These are phyloP conservation scores for Aphodius sticticus DNA, from an alignment of 2,888 invertebrate genomes.

Conservation along the genomic window DNA sequence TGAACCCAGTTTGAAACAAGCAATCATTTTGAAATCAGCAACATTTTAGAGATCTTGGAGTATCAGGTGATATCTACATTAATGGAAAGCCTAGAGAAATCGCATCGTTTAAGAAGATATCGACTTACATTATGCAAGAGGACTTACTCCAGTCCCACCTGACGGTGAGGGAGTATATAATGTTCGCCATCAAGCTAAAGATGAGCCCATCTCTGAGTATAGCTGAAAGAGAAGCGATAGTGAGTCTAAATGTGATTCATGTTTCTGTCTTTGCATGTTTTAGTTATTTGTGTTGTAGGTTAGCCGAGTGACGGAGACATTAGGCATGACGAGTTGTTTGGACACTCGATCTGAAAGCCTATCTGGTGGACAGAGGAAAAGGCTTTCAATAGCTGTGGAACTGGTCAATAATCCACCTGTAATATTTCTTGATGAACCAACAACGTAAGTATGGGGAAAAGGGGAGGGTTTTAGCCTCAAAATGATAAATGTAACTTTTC, in stretches of 20 bases:
- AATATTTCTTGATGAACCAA: slow-evolving; percentile 83
- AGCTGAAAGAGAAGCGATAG: slow-evolving; percentile 6
- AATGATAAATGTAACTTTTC: too few relatives aligned
- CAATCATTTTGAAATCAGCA: background rate
- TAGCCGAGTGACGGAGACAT: slow-evolving; percentile 74
- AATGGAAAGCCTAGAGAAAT: slow-evolving; percentile 74
- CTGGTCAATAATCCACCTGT: slow-evolving; percentile 84
- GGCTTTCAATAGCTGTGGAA: slow-evolving; percentile 79
- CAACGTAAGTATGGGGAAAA: slow-evolving; percentile 73
- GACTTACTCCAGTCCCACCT: slow-evolving; percentile 75
- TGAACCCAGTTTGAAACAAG: too few relatives aligned
- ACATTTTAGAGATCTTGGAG: slow-evolving; percentile 62
- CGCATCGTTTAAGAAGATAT: slow-evolving; percentile 75
- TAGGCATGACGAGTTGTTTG: slow-evolving; percentile 72
- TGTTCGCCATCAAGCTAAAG: slow-evolving; percentile 61
- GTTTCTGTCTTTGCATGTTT: background rate
- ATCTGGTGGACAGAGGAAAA: slow-evolving; percentile 81
- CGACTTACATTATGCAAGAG: slow-evolving; percentile 85
- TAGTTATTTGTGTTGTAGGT: slow-evolving; percentile 63
- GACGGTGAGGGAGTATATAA: slow-evolving; percentile 78
- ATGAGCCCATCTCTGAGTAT: slow-evolving; percentile 5
- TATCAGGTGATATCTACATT: slow-evolving; percentile 72
- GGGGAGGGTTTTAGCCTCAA: too few relatives aligned
- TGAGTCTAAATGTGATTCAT: background rate
- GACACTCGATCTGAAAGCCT: slow-evolving; percentile 71